These are phyloP conservation scores for Augiades crinisus DNA, from an alignment of 2,888 invertebrate genomes.

Conservation along the genomic window DNA sequence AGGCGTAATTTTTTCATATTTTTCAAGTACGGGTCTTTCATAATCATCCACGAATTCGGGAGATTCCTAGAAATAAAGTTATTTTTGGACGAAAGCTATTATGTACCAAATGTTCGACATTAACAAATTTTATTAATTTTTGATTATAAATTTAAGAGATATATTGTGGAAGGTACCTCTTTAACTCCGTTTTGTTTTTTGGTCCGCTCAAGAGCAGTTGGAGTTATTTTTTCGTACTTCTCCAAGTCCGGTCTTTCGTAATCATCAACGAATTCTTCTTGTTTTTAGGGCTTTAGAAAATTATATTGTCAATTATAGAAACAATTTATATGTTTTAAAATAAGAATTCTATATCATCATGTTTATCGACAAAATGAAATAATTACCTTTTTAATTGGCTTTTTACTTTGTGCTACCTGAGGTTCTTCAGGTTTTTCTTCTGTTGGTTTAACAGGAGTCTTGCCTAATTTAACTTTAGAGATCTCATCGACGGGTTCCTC, in stretches of 20 bases:
- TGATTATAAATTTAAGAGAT: not conserved
- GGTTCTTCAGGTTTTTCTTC: constrained; percentile 63
- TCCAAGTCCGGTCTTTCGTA: constrained; percentile 88
- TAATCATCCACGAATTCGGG: constrained; percentile 85
- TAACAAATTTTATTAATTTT: not conserved
- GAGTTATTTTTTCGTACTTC: constrained; percentile 83
- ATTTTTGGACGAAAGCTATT: constrained; percentile 7
- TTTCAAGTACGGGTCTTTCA: constrained; percentile 86
- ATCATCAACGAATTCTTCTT: constrained; percentile 83
- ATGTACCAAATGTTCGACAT: not conserved
- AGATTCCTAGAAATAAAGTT: constrained; percentile 50
- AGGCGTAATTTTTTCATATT: constrained; percentile 81
- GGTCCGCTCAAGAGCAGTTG: constrained; percentile 61
- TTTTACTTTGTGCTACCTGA: constrained; percentile 64
- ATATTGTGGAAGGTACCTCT: constrained; percentile 49
- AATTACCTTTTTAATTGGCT: constrained; percentile 63
- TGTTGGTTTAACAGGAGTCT: constrained; percentile 57
- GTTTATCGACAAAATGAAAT: too few relatives aligned
- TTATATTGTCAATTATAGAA: too few relatives aligned
- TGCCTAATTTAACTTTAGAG: constrained; percentile 65
- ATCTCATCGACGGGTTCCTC: constrained; percentile 72
- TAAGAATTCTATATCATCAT: too few relatives aligned
- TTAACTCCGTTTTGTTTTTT: constrained; percentile 72
- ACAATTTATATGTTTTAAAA: not conserved
- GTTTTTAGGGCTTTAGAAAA: constrained; percentile 62